A percentile compares a stretch with the other conserved stretches of the same genome.
Evolutionary conservation across 2,797 vertebrate genomes (phyloP).

Genomic region (Lepidocolaptes lacrymiger): DNA sequence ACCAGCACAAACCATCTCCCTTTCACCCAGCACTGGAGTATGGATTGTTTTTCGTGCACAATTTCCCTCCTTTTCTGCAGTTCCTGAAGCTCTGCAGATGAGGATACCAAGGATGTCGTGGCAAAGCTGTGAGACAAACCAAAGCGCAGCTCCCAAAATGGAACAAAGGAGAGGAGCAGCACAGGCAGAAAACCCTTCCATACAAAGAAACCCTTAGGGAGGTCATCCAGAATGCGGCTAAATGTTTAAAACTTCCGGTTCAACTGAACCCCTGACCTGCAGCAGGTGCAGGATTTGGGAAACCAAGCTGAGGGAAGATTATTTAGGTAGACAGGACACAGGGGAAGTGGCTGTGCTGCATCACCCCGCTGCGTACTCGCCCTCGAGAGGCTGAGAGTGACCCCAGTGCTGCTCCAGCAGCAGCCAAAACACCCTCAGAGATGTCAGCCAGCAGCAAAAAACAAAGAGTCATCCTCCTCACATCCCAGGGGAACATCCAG

Average conservation of each 20-base stretch:
- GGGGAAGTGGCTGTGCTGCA: neutral
- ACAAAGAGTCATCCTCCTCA: neutral
- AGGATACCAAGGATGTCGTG: fast-evolving
- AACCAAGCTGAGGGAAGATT: neutral
- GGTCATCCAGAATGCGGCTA: neutral
- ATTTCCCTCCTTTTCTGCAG: neutral
- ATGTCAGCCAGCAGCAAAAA: neutral
- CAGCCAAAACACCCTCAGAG: neutral
- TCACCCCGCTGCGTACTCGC: fast-evolving
- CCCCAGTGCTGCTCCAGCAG: neutral
- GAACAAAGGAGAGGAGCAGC: neutral
- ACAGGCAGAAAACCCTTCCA: neutral
- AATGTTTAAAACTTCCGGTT: neutral
- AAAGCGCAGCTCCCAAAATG: neutral
- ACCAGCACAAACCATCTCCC: fast-evolving
- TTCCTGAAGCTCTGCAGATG: neutral
- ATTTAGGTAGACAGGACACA: neutral
- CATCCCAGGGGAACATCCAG: neutral
- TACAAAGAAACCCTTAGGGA: fast-evolving
- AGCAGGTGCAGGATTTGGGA: neutral
- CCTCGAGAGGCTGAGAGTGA: neutral
- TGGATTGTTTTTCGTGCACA: fast-evolving
- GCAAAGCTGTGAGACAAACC: neutral
- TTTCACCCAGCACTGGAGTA: fast-evolving
- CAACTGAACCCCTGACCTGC: neutral